These are phyloP conservation scores for Balearica regulorum DNA, from an alignment of 2,797 vertebrate species.

Conservation along the genomic window DNA sequence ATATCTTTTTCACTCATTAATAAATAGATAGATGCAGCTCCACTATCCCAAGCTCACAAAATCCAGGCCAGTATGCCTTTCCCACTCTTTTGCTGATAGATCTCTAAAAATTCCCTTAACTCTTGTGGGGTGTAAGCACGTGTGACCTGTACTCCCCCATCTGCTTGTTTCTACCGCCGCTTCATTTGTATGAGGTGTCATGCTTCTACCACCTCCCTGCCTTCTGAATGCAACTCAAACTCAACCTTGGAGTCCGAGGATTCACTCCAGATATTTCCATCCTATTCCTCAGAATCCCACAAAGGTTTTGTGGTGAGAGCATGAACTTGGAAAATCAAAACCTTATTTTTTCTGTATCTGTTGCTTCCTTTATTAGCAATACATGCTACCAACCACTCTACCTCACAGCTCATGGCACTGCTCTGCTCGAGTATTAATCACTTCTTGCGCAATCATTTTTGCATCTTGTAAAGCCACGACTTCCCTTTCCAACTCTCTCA, in stretches of 20 bases:
- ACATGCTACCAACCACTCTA: fast-evolving
- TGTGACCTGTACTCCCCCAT: background rate
- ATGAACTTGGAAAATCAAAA: background rate
- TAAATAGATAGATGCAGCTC: background rate
- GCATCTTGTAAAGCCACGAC: background rate
- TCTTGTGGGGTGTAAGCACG: fast-evolving
- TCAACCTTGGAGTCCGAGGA: background rate
- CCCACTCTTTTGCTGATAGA: background rate
- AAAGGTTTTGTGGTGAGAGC: background rate
- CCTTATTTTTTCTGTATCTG: background rate
- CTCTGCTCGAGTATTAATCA: background rate
- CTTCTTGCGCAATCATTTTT: fast-evolving
- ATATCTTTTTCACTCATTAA: background rate
- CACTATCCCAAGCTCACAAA: background rate
- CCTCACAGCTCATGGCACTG: background rate
- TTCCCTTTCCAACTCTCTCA: background rate
- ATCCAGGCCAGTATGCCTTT: background rate
- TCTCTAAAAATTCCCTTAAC: background rate
- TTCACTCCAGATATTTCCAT: background rate
- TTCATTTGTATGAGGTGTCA: background rate
- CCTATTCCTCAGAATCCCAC: background rate
- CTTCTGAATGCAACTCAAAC: background rate
- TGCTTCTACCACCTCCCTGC: background rate
- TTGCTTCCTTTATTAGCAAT: background rate
- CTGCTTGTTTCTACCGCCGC: background rate